Evolutionary conservation across 2,113 vertebrate genomes (phyloP), one percentile per base, ranked within the genome.

Genomic region (Macroglossus sobrinus): DNA sequence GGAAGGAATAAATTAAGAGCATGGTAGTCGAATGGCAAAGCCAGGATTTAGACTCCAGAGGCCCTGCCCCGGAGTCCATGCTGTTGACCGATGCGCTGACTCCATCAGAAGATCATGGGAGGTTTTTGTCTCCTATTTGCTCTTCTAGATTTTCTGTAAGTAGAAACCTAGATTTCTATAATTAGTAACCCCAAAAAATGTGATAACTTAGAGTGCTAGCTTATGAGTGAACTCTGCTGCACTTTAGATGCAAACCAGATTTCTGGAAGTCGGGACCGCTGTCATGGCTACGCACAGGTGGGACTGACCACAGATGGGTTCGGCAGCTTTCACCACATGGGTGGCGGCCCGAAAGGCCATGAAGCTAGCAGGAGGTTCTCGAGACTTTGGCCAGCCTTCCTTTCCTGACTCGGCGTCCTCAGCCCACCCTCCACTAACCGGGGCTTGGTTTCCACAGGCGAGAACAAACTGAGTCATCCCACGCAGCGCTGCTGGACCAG

Each of bases 401-500:
- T 30, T 21, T 40, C 12, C 59, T 24, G 1, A 11, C 28, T 38
- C 47, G 26, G 59, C 43, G 64, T 35, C 40, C 55, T 76, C 79
- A 35, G 45, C 24, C 43, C n/a, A 68, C 30, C 16, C 43, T 4
- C 40, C 26, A 57, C 80, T 94, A 40, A 84, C 66, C 15, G 28
- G 18, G 76, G 63, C 84, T 96, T 76, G 93, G 0, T 71, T 33
- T 91, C 69, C 66, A 55, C 89, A 99, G 99, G 50, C 98, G 80
- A 1, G 96, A 97, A 94, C 98, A 98, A 64, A n/a, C 96, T 0
- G 98, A 98, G 86, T 97, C 68, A 38, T 98, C 45, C 50, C 97
- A 98, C 40, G 98, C 97, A 1, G 98, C 98, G 24, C 98, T 98
- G 98, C 97, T 98, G 84, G 94, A 98, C 1, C 97, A 98, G 95